Percentiles rank a stretch among this genome's conserved stretches.
phyloP scores from a whole-genome alignment of 2,113 vertebrate genomes.

The Ranitomeya variabilis region DNA sequence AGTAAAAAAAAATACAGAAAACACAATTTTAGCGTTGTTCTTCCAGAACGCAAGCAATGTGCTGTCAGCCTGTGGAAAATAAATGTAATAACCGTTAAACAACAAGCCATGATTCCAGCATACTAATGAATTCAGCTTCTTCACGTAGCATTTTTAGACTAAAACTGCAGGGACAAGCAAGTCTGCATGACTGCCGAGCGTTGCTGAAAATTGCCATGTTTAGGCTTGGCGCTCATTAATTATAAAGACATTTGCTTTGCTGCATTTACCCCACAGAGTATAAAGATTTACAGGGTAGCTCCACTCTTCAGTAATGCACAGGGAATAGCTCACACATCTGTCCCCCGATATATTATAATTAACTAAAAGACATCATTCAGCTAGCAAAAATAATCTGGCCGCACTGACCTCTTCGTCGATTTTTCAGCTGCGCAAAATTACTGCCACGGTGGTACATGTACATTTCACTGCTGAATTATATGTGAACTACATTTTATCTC shows the following conservation, averaged over 20 bases:
- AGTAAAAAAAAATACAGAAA: too few relatives aligned
- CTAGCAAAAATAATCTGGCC: not conserved
- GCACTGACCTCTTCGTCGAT: not conserved
- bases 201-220: not conserved
- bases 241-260: slow-evolving; percentile 4
- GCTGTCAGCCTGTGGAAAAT: not conserved
- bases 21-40: not conserved
- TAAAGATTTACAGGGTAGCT: not conserved
- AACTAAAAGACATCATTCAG: not conserved
- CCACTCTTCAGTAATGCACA: not conserved
- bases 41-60: not conserved
- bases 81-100: not conserved
- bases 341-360: not conserved
- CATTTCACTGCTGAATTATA: too few relatives aligned
- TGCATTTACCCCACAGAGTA: not conserved
- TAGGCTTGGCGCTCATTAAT: not conserved
- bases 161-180: slow-evolving; percentile 14
- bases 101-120: not conserved
- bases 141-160: not conserved
- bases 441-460: too few relatives aligned
- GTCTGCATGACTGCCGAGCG: not conserved
- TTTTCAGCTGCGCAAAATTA: not conserved
- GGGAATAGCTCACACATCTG: not conserved
- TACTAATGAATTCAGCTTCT: not conserved
- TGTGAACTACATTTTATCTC: too few relatives aligned